Evolutionary conservation across 2,113 vertebrate species (phyloP).

Genomic region (Orycteropus afer): DNA sequence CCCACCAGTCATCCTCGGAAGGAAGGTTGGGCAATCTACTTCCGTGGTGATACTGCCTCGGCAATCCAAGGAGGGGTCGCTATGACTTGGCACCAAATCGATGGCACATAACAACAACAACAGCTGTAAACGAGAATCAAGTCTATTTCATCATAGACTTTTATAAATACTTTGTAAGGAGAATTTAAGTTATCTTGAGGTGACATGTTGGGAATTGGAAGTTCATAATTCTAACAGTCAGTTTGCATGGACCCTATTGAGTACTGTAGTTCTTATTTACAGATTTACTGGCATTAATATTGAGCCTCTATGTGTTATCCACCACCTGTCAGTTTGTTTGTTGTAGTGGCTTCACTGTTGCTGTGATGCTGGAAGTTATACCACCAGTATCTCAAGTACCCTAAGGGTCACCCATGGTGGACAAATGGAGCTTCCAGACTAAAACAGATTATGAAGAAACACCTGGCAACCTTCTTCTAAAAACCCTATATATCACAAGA

Average conservation of each 20-base stretch:
- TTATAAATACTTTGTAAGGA: neutral
- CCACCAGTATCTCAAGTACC: neutral
- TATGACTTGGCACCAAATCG: no score
- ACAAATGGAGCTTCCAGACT: neutral
- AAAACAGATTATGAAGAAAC: neutral
- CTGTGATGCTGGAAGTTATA: neutral
- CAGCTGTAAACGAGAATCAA: neutral
- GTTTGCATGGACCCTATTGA: fast-evolving
- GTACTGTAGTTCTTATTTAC: neutral
- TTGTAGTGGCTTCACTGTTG: neutral
- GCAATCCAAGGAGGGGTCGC: no score
- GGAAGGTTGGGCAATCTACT: no score
- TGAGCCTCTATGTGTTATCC: neutral
- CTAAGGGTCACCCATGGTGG: neutral
- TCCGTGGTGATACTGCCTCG: no score
- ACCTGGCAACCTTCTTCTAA: neutral
- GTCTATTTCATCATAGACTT: neutral
- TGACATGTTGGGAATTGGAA: neutral
- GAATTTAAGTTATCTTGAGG: neutral
- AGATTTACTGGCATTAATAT: neutral
- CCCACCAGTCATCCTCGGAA: no score
- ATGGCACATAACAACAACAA: no score
- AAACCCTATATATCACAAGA: neutral
- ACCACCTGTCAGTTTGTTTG: neutral
- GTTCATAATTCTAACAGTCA: neutral